Conservation (phyloP, 2,113 vertebrate genomes). For the Indri indri region DNA sequence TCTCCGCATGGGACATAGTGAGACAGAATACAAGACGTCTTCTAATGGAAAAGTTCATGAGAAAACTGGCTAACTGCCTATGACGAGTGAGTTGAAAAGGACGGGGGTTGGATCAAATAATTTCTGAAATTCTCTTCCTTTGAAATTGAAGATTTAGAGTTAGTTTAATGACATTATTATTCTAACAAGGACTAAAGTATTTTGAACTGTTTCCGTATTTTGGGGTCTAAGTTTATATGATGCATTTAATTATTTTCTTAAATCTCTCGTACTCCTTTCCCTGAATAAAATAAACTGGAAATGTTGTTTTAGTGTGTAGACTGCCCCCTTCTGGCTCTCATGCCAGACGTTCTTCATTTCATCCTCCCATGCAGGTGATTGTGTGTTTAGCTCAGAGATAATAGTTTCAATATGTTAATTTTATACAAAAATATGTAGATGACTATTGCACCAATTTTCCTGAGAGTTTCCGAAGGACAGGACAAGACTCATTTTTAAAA, state of each 20-base stretch:
- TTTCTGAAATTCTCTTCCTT: background rate
- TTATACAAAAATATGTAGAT: constrained; percentile 26
- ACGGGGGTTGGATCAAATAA: background rate
- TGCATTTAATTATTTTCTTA: background rate
- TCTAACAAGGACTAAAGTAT: background rate
- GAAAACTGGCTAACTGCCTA: background rate
- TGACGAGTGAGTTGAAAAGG: background rate
- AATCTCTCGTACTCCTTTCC: background rate
- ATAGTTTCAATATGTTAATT: background rate
- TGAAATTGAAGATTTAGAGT: background rate
- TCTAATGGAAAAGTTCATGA: background rate
- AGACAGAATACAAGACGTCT: background rate
- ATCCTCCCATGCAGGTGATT: background rate
- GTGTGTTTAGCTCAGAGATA: background rate
- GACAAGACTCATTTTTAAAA: constrained; percentile 26
- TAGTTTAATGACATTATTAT: background rate
- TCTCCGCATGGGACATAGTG: background rate
- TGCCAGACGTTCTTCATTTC: background rate
- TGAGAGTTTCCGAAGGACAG: background rate
- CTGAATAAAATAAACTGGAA: background rate
- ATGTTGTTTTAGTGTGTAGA: background rate
- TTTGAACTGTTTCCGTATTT: background rate
- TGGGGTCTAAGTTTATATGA: background rate
- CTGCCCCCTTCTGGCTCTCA: background rate
- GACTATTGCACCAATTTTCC: background rate